These are phyloP conservation scores for Berghia stephanieae DNA, from an alignment of 1,140 invertebrate species.

Conservation along the genomic window DNA sequence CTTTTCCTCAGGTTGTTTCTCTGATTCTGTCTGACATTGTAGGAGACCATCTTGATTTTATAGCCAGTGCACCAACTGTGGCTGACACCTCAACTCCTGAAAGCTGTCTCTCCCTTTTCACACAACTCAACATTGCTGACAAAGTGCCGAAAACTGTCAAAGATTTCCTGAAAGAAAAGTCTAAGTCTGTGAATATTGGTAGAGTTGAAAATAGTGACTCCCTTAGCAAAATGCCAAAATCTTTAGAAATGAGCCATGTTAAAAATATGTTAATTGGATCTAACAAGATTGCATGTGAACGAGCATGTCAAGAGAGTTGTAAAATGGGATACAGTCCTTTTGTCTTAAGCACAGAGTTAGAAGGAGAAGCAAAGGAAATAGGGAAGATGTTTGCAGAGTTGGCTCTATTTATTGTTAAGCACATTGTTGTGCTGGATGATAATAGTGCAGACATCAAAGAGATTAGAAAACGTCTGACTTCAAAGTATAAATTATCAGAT, in stretches of 20 bases:
- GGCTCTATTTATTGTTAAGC: too few species aligned
- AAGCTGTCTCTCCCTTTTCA: constrained; percentile 51
- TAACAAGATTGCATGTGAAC: constrained; percentile 79
- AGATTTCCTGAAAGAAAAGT: neutral
- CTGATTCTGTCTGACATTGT: constrained; percentile 97
- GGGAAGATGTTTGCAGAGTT: constrained; percentile 14
- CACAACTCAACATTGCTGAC: neutral
- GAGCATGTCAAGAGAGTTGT: constrained; percentile 70
- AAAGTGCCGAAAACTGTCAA: neutral
- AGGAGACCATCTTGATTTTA: constrained; percentile 86
- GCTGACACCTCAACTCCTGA: constrained; percentile 68
- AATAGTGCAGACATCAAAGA: neutral
- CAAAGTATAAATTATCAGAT: neutral
- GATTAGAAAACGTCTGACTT: neutral
- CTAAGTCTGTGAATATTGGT: neutral
- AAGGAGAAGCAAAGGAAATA: constrained; percentile 77
- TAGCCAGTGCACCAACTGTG: constrained; percentile 95
- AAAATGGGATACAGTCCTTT: constrained; percentile 71
- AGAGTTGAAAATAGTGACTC: neutral
- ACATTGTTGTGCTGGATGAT: neutral
- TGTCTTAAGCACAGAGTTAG: constrained; percentile 75
- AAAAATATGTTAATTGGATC: constrained; percentile 85
- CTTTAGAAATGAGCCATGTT: constrained; percentile 30
- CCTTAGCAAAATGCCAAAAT: neutral
- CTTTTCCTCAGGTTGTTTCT: constrained; percentile 73